These are phyloP conservation scores for Macropus fuliginosus DNA, from an alignment of 2,797 vertebrate species.

Conservation along the genomic window DNA sequence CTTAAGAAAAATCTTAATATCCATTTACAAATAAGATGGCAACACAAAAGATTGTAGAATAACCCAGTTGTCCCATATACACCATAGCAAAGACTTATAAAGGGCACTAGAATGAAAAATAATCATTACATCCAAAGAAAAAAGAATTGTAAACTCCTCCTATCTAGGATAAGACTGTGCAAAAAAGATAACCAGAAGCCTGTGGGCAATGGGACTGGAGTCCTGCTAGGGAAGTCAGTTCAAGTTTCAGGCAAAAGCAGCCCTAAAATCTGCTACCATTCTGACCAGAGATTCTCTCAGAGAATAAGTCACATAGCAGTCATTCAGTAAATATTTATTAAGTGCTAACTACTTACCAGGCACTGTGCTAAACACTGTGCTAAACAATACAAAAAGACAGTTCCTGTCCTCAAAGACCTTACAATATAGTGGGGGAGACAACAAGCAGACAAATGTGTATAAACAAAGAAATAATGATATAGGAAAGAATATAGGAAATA, in stretches of 20 bases:
- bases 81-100: not conserved
- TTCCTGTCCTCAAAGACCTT: not conserved
- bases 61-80: not conserved
- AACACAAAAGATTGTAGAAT: not conserved
- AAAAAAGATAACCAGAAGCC: not conserved
- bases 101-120: not conserved
- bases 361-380: not conserved
- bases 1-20: not conserved
- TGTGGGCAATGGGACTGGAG: not conserved
- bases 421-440: not conserved
- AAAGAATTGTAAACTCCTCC: not conserved
- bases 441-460: not conserved
- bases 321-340: not conserved
- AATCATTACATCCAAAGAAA: not conserved
- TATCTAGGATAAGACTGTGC: not conserved
- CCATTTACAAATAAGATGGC: not conserved
- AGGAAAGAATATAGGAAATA: not conserved
- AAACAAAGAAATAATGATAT: not conserved
- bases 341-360: not conserved
- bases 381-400: not conserved
- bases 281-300: not conserved
- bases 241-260: not conserved
- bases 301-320: not conserved
- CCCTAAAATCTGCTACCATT: not conserved
- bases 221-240: not conserved